These are phyloP conservation scores for Hirtodrosophila cameraria DNA, from an alignment of 2,888 invertebrate genomes.

Conservation along the genomic window DNA sequence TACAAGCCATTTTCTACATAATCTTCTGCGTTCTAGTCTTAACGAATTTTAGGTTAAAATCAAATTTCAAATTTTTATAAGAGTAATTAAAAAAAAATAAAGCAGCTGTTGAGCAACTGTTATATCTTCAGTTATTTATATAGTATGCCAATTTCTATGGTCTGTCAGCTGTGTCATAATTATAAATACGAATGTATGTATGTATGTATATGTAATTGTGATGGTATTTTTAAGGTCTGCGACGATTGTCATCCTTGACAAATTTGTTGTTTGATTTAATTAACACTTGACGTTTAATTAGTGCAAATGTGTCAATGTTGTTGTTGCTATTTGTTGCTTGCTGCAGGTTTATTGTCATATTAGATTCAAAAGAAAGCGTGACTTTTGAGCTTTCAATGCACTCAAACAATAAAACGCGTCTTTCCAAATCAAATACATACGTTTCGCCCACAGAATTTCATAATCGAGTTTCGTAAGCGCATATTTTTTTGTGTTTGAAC, in stretches of 20 bases:
- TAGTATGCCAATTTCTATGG: slow-evolving; percentile 4
- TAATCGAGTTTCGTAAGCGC: slow-evolving; percentile 71
- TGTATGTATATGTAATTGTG: not conserved
- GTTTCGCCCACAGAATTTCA: slow-evolving; percentile 60
- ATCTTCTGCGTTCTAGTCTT: no score
- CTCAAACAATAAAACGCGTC: slow-evolving; percentile 36
- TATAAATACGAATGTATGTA: slow-evolving; percentile 1
- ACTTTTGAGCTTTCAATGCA: slow-evolving; percentile 54
- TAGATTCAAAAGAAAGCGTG: slow-evolving; percentile 66
- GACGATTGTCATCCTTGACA: slow-evolving; percentile 53
- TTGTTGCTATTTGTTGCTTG: slow-evolving; percentile 2
- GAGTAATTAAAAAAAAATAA: no score
- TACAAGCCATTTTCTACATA: no score
- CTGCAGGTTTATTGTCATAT: slow-evolving; percentile 9
- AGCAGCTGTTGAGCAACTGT: no score
- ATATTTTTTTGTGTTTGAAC: slow-evolving; percentile 28
- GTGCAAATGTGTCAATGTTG: slow-evolving; percentile 56
- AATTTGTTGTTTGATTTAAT: slow-evolving; percentile 56
- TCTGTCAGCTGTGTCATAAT: slow-evolving; percentile 9
- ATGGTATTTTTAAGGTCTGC: slow-evolving; percentile 11
- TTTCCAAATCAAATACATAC: slow-evolving; percentile 36
- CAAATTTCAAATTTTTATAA: no score
- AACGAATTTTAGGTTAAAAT: no score
- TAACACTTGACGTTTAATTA: slow-evolving; percentile 68
- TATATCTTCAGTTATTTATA: slow-evolving; percentile 10